Evolutionary conservation across 1,140 invertebrate genomes (phyloP).

Genomic region (Stratiolaelaps scimitus): DNA sequence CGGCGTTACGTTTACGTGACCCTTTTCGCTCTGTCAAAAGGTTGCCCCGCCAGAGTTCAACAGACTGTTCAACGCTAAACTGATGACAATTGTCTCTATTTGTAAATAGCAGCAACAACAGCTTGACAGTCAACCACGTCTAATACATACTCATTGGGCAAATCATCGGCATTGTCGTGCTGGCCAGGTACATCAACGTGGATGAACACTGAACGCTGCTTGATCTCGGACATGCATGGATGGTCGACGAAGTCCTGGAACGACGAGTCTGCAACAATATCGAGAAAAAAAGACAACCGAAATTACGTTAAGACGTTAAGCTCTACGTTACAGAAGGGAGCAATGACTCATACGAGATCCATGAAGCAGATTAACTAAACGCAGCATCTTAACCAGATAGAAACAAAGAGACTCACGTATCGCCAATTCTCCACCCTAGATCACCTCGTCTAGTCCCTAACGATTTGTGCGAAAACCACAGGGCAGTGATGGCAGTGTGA

Average conservation of each 20-base stretch:
- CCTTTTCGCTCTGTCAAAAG: slow-evolving; percentile 38
- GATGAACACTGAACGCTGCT: slow-evolving; percentile 68
- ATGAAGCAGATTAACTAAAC: no score
- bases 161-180: slow-evolving; percentile 58
- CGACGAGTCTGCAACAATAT: slow-evolving; percentile 49
- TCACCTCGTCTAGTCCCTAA: no score
- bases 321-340: no score
- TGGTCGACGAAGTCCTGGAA: slow-evolving; percentile 61
- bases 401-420: no score
- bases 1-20: no score
- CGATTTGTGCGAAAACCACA: no score
- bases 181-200: slow-evolving; percentile 77
- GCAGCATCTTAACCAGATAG: no score
- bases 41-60: slow-evolving; percentile 32
- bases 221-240: slow-evolving; percentile 67
- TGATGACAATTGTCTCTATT: slow-evolving; percentile 1
- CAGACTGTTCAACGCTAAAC: slow-evolving; percentile 3
- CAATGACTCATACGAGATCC: no score
- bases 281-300: background rate
- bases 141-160: slow-evolving; percentile 51
- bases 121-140: background rate
- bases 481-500: no score
- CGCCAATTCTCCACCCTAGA: no score
- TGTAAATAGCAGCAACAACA: slow-evolving; percentile 20
- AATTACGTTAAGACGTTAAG: background rate